Base-by-base conservation (phyloP, 2,113 vertebrate species). In the Syrrhaptes paradoxus region DNA sequence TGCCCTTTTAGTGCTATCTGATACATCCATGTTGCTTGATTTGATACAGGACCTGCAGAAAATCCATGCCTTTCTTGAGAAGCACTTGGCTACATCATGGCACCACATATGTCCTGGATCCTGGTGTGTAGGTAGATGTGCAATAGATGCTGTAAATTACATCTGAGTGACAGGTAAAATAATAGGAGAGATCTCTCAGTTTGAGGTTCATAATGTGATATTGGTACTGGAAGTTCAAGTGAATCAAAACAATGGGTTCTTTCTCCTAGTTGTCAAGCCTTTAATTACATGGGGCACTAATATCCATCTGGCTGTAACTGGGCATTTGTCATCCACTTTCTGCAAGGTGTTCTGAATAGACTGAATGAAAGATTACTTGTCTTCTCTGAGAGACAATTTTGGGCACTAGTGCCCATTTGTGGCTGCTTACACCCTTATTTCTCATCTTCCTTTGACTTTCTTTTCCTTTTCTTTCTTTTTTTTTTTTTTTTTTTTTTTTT, bases 41-140 rank as follows among this genome's bases (percentile, higher is more conserved):
- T 57, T 71, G 70, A 45, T 38, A 26, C 4, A 67, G 13, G 9
- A 54, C 4, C 9, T 67, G 17, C 21, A 62, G 17, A 62, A 89
- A 71, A 62, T 18, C 11, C 13, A 12, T 12, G 3, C 5, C 7
- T 48, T 74, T 54, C 72, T 71, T 70, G 58, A 46, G 43, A 77
- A 65, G 3, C 7, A 62, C 6, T 21, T 84, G 55, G 5, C 26
- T 63, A 28, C 0, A 0, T 41, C 29, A 36, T 20, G 17, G 11
- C 9, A 43, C 19, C 15, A 26, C 4, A 1, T 14, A 36, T 24
- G 26, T 73, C 11, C 32, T 48, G 48, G 15, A 46, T 77, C 43
- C 29, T 94, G 31, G 38, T 81, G 7, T 34, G 54, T 74, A 48
- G 32, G 58, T 71, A 48, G 12, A 6, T 28, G 32, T 10, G 7